These are phyloP conservation scores for Dermochelys coriacea DNA, from an alignment of 2,797 vertebrate species.

Conservation along the genomic window DNA sequence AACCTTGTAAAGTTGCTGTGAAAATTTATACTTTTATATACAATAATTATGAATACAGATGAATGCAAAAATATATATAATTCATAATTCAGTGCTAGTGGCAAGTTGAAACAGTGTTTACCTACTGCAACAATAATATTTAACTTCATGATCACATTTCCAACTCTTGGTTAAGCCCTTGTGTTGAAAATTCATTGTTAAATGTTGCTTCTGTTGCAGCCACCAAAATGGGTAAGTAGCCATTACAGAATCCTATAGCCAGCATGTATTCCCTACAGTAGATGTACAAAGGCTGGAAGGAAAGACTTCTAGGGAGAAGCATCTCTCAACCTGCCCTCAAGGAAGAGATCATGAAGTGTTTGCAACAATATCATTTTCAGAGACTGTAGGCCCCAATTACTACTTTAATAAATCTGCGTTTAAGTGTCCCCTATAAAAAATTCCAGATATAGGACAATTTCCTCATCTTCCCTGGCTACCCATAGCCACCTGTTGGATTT, in stretches of 20 bases:
- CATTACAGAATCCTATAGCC: not conserved
- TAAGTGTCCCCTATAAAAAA: not conserved
- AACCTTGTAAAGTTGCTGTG: not conserved
- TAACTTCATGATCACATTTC: not conserved
- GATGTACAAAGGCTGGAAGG: not conserved
- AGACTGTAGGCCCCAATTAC: not conserved
- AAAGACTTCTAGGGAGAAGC: not conserved
- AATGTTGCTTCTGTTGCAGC: not conserved
- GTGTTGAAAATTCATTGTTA: conserved; percentile 20
- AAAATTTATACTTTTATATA: not conserved
- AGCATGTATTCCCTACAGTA: not conserved
- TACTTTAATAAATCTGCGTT: not conserved
- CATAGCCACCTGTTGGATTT: conserved; percentile 54
- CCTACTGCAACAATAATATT: not conserved
- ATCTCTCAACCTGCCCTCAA: not conserved
- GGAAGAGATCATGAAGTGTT: conserved; percentile 2
- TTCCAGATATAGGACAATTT: not conserved
- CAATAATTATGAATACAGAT: not conserved
- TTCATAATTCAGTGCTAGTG: not conserved
- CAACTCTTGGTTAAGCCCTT: conserved; percentile 1
- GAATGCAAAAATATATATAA: fast-evolving
- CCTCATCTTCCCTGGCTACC: conserved; percentile 63
- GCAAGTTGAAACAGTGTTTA: not conserved
- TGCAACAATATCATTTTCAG: conserved; percentile 40
- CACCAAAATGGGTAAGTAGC: not conserved